Evolutionary conservation across 53 echinoderm and acorn worm genomes (phyloP).

Genomic region (Henricia sp.): DNA sequence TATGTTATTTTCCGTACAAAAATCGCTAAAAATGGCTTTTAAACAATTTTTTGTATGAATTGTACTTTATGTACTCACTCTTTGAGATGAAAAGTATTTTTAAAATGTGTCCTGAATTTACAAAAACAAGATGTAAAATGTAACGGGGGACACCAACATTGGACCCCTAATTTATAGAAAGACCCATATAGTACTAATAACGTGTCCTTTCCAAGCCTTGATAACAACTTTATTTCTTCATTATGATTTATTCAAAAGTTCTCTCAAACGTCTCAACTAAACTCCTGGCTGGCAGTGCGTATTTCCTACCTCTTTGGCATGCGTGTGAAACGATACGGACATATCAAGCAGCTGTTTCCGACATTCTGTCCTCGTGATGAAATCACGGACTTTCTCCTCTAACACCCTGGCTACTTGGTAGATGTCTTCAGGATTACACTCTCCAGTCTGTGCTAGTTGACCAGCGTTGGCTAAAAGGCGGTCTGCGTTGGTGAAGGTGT

Average conservation of each 20-base stretch:
- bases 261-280: background rate
- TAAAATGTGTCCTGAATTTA: too few species aligned
- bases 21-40: too few species aligned
- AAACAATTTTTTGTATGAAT: too few species aligned
- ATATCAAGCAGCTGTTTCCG: slow-evolving; percentile 88
- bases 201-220: too few species aligned
- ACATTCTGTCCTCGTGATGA: slow-evolving; percentile 81
- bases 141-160: too few species aligned
- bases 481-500: slow-evolving; percentile 98
- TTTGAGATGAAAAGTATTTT: too few species aligned
- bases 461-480: slow-evolving; percentile 87
- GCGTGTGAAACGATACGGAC: slow-evolving; percentile 96
- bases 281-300: background rate
- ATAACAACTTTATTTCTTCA: too few species aligned
- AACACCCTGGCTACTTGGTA: slow-evolving; percentile 82
- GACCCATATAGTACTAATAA: too few species aligned
- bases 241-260: background rate
- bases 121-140: too few species aligned
- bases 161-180: too few species aligned
- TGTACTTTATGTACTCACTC: too few species aligned
- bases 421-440: slow-evolving; percentile 94
- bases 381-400: slow-evolving; percentile 85
- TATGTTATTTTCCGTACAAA: too few species aligned
- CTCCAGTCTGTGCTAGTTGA: slow-evolving; percentile 90
- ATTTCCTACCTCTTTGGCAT: slow-evolving; percentile 87